Conservation (phyloP, 2,888 invertebrate genomes). For the Schizaphis graminum region DNA sequence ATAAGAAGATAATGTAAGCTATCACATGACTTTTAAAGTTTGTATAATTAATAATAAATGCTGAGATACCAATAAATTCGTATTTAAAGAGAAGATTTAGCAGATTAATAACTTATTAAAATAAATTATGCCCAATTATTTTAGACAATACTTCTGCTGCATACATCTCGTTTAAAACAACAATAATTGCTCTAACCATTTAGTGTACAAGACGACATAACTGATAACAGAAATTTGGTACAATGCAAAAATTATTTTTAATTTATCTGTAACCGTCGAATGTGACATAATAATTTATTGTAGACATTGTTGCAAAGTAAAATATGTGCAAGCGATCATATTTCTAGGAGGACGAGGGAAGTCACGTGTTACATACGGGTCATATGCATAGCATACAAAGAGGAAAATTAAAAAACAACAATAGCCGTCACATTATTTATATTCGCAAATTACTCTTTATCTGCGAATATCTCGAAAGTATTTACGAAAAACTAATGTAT, state of each 20-base stretch:
- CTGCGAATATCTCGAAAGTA: neutral
- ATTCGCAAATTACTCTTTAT: slow-evolving; percentile 14
- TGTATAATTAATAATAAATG: neutral
- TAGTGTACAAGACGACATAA: neutral
- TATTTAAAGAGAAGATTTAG: neutral
- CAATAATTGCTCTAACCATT: neutral
- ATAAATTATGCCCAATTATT: neutral
- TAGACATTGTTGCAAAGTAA: neutral
- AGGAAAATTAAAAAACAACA: slow-evolving; percentile 60
- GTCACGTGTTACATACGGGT: slow-evolving; percentile 38
- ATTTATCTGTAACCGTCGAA: neutral
- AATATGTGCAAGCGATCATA: neutral
- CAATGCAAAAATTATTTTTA: neutral
- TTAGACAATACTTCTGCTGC: neutral
- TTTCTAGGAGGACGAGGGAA: neutral
- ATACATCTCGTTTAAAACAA: neutral
- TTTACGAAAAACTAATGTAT: slow-evolving; percentile 17
- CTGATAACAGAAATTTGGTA: no score
- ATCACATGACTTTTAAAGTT: neutral
- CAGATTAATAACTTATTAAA: neutral
- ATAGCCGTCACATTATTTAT: neutral
- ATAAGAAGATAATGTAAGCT: neutral
- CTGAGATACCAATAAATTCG: neutral
- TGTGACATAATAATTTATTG: neutral
- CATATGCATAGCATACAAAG: slow-evolving; percentile 38